Percentiles rank a stretch among this genome's conserved stretches.
phyloP scores from a whole-genome alignment of 1,140 invertebrate genomes.

The Scaptomyza pallida region DNA sequence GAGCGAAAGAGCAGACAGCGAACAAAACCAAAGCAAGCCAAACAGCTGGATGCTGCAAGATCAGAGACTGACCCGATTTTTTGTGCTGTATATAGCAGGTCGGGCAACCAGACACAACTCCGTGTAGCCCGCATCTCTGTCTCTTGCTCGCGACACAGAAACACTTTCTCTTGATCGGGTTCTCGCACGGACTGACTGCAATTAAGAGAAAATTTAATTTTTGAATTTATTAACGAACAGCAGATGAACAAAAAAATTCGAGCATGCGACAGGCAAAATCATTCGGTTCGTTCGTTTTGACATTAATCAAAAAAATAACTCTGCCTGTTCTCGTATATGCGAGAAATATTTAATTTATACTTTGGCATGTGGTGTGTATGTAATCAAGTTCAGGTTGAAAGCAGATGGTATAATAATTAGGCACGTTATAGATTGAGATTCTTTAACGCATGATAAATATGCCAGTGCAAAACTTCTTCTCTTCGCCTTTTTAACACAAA shows the following conservation, averaged over 20 bases:
- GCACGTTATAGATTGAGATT: constrained; percentile 55
- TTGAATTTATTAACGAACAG: constrained; percentile 75
- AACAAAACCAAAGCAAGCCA: neutral
- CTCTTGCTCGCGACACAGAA: constrained; percentile 39
- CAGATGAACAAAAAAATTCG: constrained; percentile 33
- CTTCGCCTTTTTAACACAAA: constrained; percentile 16
- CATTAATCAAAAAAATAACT: constrained; percentile 63
- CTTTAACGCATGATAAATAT: constrained; percentile 37
- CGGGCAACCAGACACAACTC: constrained; percentile 20
- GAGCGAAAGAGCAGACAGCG: constrained; percentile 47
- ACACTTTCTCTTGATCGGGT: constrained; percentile 74
- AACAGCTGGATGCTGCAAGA: constrained; percentile 32
- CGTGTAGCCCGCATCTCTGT: neutral
- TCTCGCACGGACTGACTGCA: constrained; percentile 57
- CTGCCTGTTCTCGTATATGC: constrained; percentile 34
- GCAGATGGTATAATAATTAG: constrained; percentile 59
- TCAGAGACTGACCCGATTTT: constrained; percentile 66
- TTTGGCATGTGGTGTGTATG: constrained; percentile 7
- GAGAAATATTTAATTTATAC: constrained; percentile 21
- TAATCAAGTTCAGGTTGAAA: constrained; percentile 43
- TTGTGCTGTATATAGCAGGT: constrained; percentile 47
- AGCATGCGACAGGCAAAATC: constrained; percentile 33
- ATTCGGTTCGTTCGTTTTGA: constrained; percentile 63
- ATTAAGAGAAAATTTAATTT: constrained; percentile 81
- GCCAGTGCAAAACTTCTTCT: constrained; percentile 6